Base-by-base conservation (phyloP, 1,140 invertebrate genomes). In the Sminthurinus signatus region DNA sequence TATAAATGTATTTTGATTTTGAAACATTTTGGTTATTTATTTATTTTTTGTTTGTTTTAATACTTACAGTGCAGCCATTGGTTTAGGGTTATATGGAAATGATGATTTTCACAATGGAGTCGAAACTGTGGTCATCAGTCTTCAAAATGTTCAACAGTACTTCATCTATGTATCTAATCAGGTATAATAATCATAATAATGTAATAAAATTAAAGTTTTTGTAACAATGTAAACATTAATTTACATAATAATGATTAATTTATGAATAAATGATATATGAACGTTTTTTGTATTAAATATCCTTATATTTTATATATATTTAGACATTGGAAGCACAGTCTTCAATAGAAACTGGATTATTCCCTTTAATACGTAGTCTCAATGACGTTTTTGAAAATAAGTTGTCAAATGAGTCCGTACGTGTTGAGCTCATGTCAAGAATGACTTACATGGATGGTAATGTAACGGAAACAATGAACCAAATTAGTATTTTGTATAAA, bases 21-120 rank as follows among this genome's bases (percentile, higher is more conserved):
- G 42, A 36, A 31, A 55, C 56, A 4, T 23, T 25, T 51, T 44
- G n/a, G 27, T 2, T 23, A 12, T 51, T 15, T 48, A 36, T 25
- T 43, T 15, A 28, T 32, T 46, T 46, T 21, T 42, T 43, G 15
- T 23, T n/a, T n/a, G n/a, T 68, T 46, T 28, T 27, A 14, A 23
- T 42, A 2, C 64, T 73, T 63, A 14, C 68, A 81, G 80, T 73
- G 77, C 73, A 63, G 78, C 80, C 4, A 74, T 83, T 46, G 80
- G 78, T 55, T 81, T 88, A 60, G 91, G 92, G 52, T 83, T 96
- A 27, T 96, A 93, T 79, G 93, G 92, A 42, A 96, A 95, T 78
- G 90, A 95, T 75, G 89, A 93, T 75, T 83, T 93, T 31, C 91
- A 96, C 80, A 91, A 91, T 76, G 92, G 90, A 12, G 78, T 95